phyloP scores from a whole-genome alignment of 2,888 invertebrate species.

The Schizotus pectinicornis region DNA sequence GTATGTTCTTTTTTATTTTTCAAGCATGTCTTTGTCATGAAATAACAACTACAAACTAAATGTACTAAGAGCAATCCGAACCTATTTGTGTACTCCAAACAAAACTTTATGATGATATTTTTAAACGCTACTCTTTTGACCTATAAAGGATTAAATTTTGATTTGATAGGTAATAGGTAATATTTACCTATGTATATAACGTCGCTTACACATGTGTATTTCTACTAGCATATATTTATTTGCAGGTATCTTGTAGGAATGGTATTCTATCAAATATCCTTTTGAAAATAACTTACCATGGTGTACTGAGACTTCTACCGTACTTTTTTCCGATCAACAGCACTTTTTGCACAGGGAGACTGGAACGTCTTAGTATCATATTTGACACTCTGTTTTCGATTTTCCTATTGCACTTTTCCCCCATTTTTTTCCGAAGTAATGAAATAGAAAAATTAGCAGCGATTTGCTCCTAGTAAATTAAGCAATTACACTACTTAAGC shows the following conservation, averaged over 20 bases:
- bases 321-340: conserved; percentile 29
- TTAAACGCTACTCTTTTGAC: too few relatives aligned
- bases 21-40: too few relatives aligned
- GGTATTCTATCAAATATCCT: background rate
- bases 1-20: too few relatives aligned
- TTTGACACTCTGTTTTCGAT: background rate
- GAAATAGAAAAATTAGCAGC: background rate
- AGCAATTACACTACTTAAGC: background rate
- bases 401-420: background rate
- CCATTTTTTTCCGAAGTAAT: background rate
- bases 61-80: too few relatives aligned
- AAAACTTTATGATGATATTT: too few relatives aligned
- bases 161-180: too few relatives aligned
- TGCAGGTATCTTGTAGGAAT: too few relatives aligned
- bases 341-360: conserved; percentile 44
- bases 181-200: too few relatives aligned
- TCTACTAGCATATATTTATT: background rate
- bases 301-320: conserved; percentile 15
- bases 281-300: conserved; percentile 8
- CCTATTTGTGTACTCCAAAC: too few relatives aligned
- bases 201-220: background rate
- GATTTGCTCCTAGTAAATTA: background rate
- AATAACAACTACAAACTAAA: too few relatives aligned
- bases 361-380: conserved; percentile 33
- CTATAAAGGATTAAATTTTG: too few relatives aligned